Percentiles rank a stretch among this genome's conserved stretches.
Evolutionary conservation across 2,888 invertebrate species (phyloP).

Genomic region (Dermolepida albohirtum): DNA sequence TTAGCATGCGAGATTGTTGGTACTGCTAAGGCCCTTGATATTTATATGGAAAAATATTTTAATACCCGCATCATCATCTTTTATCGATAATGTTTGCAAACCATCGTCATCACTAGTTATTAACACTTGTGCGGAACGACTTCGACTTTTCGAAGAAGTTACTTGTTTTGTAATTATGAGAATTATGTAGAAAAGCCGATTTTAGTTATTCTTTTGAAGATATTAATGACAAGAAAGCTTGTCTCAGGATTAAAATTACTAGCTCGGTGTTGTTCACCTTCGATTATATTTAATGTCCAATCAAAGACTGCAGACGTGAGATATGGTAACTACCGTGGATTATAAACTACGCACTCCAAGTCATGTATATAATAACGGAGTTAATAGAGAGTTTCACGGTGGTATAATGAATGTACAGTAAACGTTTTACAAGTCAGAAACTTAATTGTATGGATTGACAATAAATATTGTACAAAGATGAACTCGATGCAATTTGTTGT

Average conservation of each 20-base stretch:
- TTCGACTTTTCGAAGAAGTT: slow-evolving; percentile 7
- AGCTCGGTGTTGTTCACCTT: neutral
- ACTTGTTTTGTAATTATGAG: slow-evolving; percentile 3
- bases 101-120: too few relatives aligned
- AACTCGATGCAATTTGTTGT: too few relatives aligned
- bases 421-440: too few relatives aligned
- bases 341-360: slow-evolving; percentile 1
- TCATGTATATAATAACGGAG: neutral
- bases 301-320: neutral
- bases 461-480: too few relatives aligned
- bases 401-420: too few relatives aligned
- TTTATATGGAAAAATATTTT: too few relatives aligned
- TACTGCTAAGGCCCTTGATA: too few relatives aligned
- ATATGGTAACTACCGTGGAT: slow-evolving; percentile 3
- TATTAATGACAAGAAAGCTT: neutral
- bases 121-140: too few relatives aligned
- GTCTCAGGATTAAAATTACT: neutral
- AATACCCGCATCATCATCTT: too few relatives aligned
- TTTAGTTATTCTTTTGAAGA: neutral
- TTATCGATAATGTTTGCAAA: too few relatives aligned
- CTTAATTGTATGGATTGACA: too few relatives aligned
- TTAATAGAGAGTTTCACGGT: neutral
- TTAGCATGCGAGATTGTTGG: too few relatives aligned
- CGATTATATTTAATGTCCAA: slow-evolving; percentile 16
- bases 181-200: slow-evolving; percentile 6